These are phyloP conservation scores for Tolmerus cingulatus DNA, from an alignment of 2,888 invertebrate species.

Conservation along the genomic window DNA sequence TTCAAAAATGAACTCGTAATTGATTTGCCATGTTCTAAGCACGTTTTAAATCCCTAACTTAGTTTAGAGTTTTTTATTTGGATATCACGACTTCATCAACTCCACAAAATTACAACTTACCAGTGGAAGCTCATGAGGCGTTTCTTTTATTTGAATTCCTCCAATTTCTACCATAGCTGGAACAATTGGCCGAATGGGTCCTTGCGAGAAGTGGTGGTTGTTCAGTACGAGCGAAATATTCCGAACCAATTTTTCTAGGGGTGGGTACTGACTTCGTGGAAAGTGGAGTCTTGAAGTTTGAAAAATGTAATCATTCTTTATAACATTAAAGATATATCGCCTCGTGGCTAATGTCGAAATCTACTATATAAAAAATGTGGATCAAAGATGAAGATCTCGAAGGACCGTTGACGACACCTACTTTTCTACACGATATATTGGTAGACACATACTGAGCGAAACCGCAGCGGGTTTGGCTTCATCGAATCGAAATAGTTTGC, in stretches of 20 bases:
- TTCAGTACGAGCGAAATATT: slow-evolving; percentile 58
- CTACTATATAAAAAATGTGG: no score
- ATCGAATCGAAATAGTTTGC: no score
- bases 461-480: no score
- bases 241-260: slow-evolving; percentile 52
- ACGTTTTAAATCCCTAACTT: no score
- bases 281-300: slow-evolving; percentile 52
- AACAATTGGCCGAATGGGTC: slow-evolving; percentile 57
- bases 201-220: slow-evolving; percentile 59
- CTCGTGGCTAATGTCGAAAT: not conserved
- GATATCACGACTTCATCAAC: no score
- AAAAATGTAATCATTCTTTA: not conserved
- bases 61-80: slow-evolving; percentile 58
- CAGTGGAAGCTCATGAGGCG: slow-evolving; percentile 56
- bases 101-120: slow-evolving; percentile 45
- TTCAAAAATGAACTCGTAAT: not conserved
- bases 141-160: slow-evolving; percentile 59
- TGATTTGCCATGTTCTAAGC: no score
- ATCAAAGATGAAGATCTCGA: no score
- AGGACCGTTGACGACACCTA: no score
- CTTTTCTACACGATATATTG: no score
- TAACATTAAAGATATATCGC: no score
- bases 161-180: slow-evolving; percentile 60
- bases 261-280: slow-evolving; percentile 52
- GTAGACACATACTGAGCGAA: no score